Evolutionary conservation across 2,888 invertebrate genomes (phyloP).

Genomic region (Drosophila trichaetosa): DNA sequence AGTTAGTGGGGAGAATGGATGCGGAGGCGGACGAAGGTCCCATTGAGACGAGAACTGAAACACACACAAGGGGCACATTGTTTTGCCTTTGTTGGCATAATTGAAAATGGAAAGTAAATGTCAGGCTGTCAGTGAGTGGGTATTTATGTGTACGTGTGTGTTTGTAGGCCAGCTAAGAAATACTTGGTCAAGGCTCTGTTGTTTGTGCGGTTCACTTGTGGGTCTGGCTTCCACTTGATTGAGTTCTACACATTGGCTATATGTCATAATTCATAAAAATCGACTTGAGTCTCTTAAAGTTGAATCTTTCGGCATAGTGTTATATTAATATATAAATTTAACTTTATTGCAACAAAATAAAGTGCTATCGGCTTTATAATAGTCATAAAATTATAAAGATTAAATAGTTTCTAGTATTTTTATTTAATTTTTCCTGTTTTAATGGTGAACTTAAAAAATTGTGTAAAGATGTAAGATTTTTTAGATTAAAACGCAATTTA

Average conservation of each 20-base stretch:
- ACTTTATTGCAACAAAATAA: neutral
- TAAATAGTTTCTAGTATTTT: neutral
- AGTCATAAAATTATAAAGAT: neutral
- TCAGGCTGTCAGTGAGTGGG: constrained; percentile 9
- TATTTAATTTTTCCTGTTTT: neutral
- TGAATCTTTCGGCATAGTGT: neutral
- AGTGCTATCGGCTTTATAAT: neutral
- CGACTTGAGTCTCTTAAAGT: neutral
- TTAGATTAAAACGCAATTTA: neutral
- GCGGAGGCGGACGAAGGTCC: constrained; percentile 18
- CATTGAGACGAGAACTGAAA: constrained; percentile 22
- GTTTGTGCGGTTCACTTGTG: constrained; percentile 25
- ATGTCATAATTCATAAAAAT: constrained; percentile 6
- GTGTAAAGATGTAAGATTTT: no score
- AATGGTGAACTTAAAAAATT: neutral
- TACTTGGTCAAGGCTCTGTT: constrained; percentile 21
- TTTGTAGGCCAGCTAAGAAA: constrained; percentile 20
- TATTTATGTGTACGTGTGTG: constrained; percentile 12
- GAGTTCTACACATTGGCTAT: constrained; percentile 22
- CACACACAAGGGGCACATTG: constrained; percentile 45
- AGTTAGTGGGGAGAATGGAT: constrained; percentile 7
- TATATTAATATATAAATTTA: neutral
- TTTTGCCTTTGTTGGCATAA: constrained; percentile 64
- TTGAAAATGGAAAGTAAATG: constrained; percentile 72
- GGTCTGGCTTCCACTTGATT: constrained; percentile 21